A percentile compares a stretch with the other conserved stretches of the same genome.
Evolutionary conservation across 2,113 vertebrate genomes (phyloP).

Genomic region (Motacilla alba): DNA sequence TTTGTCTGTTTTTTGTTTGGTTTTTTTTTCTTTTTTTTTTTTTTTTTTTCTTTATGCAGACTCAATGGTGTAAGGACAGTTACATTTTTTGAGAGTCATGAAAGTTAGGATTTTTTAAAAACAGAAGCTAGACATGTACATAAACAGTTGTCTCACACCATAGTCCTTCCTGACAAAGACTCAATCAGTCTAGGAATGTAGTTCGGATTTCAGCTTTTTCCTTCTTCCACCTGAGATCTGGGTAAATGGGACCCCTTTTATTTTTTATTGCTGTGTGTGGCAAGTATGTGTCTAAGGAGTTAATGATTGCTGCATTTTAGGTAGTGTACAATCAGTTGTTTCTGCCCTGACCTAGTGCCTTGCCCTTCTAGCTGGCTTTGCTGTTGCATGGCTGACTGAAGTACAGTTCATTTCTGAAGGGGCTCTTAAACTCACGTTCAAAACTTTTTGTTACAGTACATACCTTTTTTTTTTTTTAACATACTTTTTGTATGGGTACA

Average conservation of each 20-base stretch:
- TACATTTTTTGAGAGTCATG: background rate
- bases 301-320: constrained; percentile 22
- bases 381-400: background rate
- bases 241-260: background rate
- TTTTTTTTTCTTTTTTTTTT: too few species aligned
- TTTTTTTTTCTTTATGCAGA: background rate
- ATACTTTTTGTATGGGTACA: background rate
- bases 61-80: background rate
- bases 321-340: background rate
- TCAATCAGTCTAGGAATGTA: background rate
- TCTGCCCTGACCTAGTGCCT: background rate
- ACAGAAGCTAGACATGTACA: background rate
- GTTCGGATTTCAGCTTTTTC: background rate
- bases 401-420: background rate
- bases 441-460: background rate
- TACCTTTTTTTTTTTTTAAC: background rate
- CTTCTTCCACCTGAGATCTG: background rate
- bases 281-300: background rate
- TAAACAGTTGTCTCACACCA: background rate
- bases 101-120: background rate
- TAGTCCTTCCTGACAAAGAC: background rate
- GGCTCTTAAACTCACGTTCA: background rate
- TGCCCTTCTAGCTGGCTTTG: background rate
- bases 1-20: rapidly evolving
- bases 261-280: background rate